Base-by-base conservation (phyloP, 2,113 vertebrate genomes). In the Cebus imitator region DNA sequence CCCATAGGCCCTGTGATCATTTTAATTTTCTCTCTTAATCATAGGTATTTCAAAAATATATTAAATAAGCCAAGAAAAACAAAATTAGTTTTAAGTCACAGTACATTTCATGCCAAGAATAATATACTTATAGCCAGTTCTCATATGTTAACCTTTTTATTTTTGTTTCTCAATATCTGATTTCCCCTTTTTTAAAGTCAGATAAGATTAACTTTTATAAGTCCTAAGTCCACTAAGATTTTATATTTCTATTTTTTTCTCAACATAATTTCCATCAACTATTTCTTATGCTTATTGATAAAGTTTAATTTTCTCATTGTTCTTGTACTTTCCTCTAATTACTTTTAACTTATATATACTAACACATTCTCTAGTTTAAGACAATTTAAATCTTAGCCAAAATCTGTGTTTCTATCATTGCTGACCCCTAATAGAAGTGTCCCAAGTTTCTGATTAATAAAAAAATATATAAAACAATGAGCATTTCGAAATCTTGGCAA, bases 91-190 rank as follows among this genome's bases (percentile, higher is more conserved):
- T 83, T 9, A 87, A 73, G 58, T 94, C 27, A 97, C 5, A 88
- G 75, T 83, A 83, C 3, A 78, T 55, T 95, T 93, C 7, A 84
- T 40, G 68, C 5, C 17, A 75, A 80, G 10, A 81, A 89, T 1
- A 55, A 37, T 35, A 70, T 55, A 66, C 84, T 83, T 57, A 84
- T 2, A 91, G 25, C 5, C 16, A 72, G 7, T 57, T 95, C 50
- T 93, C 66, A 78, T 7, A 37, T 66, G 23, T 32, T 86, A 61
- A 55, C 35, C 5, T 58, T 32, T 66, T n/a, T 20, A 75, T 92
- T 89, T 91, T 87, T 96, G 79, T 81, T 93, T 95, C 75, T 92
- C 64, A 92, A 37, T 94, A 87, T 30, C 12, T 5, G 81, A 43
- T 90, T 80, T 85, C 27, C 40, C 30, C 14, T 37, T 78, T 75